A percentile compares a stretch with the other conserved stretches of the same genome.
These are phyloP conservation scores for Aptenodytes patagonicus DNA, from an alignment of 2,113 vertebrate genomes.

Conservation along the genomic window DNA sequence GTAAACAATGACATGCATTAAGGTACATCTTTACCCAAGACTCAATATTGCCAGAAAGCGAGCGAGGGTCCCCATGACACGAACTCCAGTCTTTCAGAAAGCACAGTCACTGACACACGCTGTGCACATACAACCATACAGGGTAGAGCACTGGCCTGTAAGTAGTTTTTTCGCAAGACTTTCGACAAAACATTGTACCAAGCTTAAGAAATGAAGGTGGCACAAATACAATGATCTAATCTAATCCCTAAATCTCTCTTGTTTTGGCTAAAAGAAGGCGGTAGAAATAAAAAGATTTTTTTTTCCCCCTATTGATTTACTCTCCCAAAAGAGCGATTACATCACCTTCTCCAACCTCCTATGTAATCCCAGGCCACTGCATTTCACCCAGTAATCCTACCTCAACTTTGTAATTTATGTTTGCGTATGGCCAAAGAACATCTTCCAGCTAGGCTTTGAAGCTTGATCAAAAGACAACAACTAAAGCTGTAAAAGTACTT, in stretches of 20 bases:
- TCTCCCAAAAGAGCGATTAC: not conserved
- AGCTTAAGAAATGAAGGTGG: not conserved
- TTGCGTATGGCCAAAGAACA: not conserved
- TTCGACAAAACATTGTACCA: not conserved
- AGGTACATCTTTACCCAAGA: not conserved
- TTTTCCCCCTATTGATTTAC: not conserved
- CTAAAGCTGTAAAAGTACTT: too few relatives aligned
- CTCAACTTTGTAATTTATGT: not conserved
- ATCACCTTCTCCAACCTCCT: not conserved
- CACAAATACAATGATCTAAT: not conserved
- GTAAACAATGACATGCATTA: not conserved
- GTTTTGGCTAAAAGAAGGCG: not conserved
- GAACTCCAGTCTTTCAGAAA: not conserved
- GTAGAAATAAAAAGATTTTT: not conserved
- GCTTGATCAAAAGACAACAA: not conserved
- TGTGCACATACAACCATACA: rapidly evolving
- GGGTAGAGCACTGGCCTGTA: not conserved
- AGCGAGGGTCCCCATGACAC: rapidly evolving
- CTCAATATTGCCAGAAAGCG: rapidly evolving
- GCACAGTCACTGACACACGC: rapidly evolving
- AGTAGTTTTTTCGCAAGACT: not conserved
- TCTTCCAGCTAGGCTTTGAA: not conserved
- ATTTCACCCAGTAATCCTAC: not conserved
- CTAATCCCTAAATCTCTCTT: not conserved
- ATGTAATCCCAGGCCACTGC: not conserved